Evolutionary conservation across 1,140 invertebrate genomes (phyloP).

Genomic region (Hycleus cichorii): DNA sequence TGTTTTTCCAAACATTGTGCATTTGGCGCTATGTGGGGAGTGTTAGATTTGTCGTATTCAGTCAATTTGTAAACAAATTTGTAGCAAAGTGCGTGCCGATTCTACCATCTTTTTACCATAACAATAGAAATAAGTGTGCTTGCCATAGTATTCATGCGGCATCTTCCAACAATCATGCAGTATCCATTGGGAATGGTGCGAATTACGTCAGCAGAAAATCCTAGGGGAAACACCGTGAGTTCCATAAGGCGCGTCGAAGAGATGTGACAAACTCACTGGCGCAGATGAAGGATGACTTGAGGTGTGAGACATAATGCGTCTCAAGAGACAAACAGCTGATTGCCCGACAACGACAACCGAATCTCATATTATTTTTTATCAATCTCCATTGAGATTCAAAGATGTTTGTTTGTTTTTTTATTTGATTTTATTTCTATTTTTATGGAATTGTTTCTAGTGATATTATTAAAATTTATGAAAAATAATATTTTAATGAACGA

Average conservation of each 20-base stretch:
- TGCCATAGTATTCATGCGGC: slow-evolving; percentile 34
- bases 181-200: slow-evolving; percentile 29
- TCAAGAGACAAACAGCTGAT: slow-evolving; percentile 11
- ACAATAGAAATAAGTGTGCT: slow-evolving; percentile 31
- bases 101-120: slow-evolving; percentile 27
- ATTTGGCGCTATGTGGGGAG: too few species aligned
- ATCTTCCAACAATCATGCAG: slow-evolving; percentile 37
- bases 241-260: slow-evolving; percentile 28
- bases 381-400: too few species aligned
- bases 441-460: too few species aligned
- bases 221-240: slow-evolving; percentile 24
- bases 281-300: slow-evolving; percentile 14
- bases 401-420: too few species aligned
- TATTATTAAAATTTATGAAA: too few species aligned
- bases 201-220: slow-evolving; percentile 34
- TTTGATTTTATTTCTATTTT: too few species aligned
- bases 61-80: slow-evolving; percentile 13
- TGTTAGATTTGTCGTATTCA: background rate
- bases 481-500: too few species aligned
- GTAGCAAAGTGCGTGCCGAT: slow-evolving; percentile 28
- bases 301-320: slow-evolving; percentile 15
- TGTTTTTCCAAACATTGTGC: too few species aligned
- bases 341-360: slow-evolving; percentile 14
- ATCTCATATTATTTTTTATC: background rate
- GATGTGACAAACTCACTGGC: slow-evolving; percentile 14